These are phyloP conservation scores for Cylloceria caligata DNA, from an alignment of 2,888 invertebrate species.

Conservation along the genomic window DNA sequence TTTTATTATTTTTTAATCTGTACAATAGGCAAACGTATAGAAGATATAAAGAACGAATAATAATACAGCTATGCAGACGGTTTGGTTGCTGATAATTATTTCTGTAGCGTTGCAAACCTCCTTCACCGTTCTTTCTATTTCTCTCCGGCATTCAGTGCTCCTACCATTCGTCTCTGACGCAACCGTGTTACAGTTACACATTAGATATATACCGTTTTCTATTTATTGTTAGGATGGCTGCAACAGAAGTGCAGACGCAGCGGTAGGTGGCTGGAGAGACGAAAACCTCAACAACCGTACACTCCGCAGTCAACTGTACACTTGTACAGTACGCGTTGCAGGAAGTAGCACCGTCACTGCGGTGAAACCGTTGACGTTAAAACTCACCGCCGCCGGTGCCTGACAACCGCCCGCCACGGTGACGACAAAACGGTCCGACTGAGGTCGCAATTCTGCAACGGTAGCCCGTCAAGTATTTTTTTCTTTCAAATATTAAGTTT, in stretches of 20 bases:
- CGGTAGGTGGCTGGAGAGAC: neutral
- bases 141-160: slow-evolving; percentile 52
- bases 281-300: slow-evolving; percentile 7
- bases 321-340: slow-evolving; percentile 27
- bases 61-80: neutral
- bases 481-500: neutral
- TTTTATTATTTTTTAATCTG: neutral
- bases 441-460: slow-evolving; percentile 12
- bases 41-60: neutral
- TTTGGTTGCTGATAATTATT: slow-evolving; percentile 12
- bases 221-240: slow-evolving; percentile 36
- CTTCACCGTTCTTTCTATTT: slow-evolving; percentile 18
- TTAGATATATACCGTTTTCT: slow-evolving; percentile 52
- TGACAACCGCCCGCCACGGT: slow-evolving; percentile 5
- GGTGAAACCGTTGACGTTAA: slow-evolving; percentile 25
- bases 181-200: slow-evolving; percentile 45
- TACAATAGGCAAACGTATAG: neutral
- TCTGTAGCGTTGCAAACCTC: neutral
- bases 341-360: slow-evolving; percentile 33
- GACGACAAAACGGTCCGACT: neutral
- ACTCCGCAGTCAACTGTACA: slow-evolving; percentile 6
- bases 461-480: no score
- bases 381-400: slow-evolving; percentile 23
- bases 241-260: slow-evolving; percentile 7
- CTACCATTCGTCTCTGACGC: slow-evolving; percentile 62